A percentile compares a stretch with the other conserved stretches of the same genome.
Evolutionary conservation across 2,888 invertebrate genomes (phyloP).

Genomic region (Oasisia sp.): DNA sequence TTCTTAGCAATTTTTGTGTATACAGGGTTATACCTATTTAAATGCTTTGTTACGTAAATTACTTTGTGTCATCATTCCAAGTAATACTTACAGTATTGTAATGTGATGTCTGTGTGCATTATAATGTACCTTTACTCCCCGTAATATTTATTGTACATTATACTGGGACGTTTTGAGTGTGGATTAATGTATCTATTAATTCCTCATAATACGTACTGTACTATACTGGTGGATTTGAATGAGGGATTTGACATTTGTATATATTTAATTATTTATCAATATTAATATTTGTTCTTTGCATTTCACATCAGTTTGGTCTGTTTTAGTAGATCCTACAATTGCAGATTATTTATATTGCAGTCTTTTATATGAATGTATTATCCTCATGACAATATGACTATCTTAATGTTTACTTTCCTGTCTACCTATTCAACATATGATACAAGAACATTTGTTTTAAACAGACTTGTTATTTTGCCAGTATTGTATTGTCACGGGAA

Average conservation of each 20-base stretch:
- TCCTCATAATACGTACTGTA: too few relatives aligned
- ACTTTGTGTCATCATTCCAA: background rate
- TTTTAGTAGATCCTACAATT: background rate
- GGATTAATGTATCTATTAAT: background rate
- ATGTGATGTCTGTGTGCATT: background rate
- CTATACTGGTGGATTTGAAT: too few relatives aligned
- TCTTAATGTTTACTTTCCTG: background rate
- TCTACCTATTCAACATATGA: background rate
- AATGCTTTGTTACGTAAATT: background rate
- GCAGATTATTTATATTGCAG: constrained; percentile 19
- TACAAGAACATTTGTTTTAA: background rate
- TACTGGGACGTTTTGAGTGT: background rate
- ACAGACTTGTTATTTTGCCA: background rate
- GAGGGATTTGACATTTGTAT: too few relatives aligned
- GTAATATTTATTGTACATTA: background rate
- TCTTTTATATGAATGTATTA: background rate
- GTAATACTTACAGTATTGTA: background rate
- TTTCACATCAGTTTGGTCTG: background rate
- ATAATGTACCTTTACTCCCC: background rate
- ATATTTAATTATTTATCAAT: background rate
- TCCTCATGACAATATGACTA: background rate
- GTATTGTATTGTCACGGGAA: background rate
- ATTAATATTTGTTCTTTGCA: background rate
- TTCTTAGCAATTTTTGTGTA: background rate
- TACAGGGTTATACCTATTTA: background rate